Evolutionary conservation across 2,888 invertebrate species (phyloP).

Genomic region (Sturmia bella): DNA sequence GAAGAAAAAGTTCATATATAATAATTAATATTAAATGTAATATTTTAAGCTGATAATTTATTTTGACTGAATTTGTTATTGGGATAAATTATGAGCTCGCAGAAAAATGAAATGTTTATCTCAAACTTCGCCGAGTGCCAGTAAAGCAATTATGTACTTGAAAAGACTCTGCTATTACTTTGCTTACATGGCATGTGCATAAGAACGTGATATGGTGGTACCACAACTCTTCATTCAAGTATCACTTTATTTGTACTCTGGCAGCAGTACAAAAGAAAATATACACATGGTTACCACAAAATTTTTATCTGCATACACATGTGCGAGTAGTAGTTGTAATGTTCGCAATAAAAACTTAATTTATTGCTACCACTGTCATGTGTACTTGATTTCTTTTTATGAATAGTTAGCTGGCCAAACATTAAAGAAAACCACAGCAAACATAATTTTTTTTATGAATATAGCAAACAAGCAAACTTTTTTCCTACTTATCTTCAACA

Average conservation of each 20-base stretch:
- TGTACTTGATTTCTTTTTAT: slow-evolving; percentile 36
- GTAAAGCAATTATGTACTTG: slow-evolving; percentile 17
- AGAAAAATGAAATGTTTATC: neutral
- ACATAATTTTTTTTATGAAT: slow-evolving; percentile 31
- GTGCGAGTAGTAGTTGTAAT: slow-evolving; percentile 2
- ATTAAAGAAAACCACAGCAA: slow-evolving; percentile 51
- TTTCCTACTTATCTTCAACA: neutral
- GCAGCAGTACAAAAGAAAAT: slow-evolving; percentile 10
- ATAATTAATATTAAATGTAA: no score
- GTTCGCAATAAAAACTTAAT: slow-evolving; percentile 48
- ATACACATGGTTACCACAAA: slow-evolving; percentile 36
- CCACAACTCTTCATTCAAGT: neutral
- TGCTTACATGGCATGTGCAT: neutral
- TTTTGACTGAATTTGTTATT: neutral
- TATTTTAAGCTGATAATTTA: no score
- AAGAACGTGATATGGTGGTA: no score
- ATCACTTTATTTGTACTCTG: slow-evolving; percentile 33
- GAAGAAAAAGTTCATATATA: no score
- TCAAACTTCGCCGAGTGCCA: neutral
- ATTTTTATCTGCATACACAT: slow-evolving; percentile 17
- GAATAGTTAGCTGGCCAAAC: slow-evolving; percentile 33
- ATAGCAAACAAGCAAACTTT: slow-evolving; percentile 18
- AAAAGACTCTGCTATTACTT: slow-evolving; percentile 30
- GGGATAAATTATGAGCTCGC: slow-evolving; percentile 14
- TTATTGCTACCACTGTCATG: slow-evolving; percentile 37